Base-by-base conservation (phyloP, 2,888 invertebrate genomes). In the Dendrolimus pini region DNA sequence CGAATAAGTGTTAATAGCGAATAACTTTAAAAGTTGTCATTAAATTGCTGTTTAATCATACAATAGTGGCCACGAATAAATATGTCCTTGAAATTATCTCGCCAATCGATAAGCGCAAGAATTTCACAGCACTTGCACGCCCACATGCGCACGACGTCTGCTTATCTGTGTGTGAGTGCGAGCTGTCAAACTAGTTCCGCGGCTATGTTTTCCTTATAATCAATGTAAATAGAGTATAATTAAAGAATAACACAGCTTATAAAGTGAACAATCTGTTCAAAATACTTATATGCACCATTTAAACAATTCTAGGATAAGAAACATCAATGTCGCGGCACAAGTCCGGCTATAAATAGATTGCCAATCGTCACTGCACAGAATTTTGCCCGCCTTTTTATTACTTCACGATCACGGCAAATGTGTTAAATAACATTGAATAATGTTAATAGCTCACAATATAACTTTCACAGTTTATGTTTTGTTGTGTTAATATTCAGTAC, bases 181-280 rank as follows among this genome's bases (percentile, higher is more conserved):
- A 88, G 82, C 83, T 89, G 89, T 89, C 89, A 89, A 89, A 89
- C 88, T 72, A 69, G 89, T 89, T 88, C 83, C 71, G 85, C 85
- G 83, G 80, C 74, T 74, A 76, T 71, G 68, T 76, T 78, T 77
- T 79, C 74, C 72, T 75, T 61, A 65, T 63, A 30, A 65, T 60
- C 52, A 55, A 62, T 64, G 6, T 30, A 30, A 68, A 67, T 68
- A 67, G 62, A 65, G 64, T 74, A 69, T 65, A 70, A 69, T 69
- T 62, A 54, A 72, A 64, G 61, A 47, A 62, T 68, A 69, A 58
- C 65, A 56, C 55, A 60, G 61, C 60, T 67, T 65, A 60, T 62
- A 58, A 55, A 57, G 54, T 61, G 59, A 61, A 67, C 63, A 66
- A 62, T 69, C 62, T 60, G 60, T 71, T 62, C 65, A 64, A 62